Evolutionary conservation across 2,113 vertebrate genomes (phyloP), one percentile per base, ranked within the genome.

Genomic region (Plotosus lineatus): DNA sequence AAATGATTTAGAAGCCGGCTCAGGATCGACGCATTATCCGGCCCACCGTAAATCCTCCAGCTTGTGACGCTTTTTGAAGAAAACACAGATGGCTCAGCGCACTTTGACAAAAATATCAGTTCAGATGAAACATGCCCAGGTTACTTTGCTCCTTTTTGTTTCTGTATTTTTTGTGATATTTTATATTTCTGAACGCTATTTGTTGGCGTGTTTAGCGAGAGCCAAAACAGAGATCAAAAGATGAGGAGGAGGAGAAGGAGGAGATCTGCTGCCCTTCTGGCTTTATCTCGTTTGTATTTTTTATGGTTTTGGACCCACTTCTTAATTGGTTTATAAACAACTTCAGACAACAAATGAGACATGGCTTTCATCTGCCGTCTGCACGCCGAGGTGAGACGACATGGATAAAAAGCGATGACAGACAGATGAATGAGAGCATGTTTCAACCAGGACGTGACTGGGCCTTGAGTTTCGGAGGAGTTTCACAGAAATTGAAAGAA

Each of bases 191-290:
- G 17, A 28, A 89, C 89, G 87, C 92, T 91, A 93, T 93, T 92
- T 91, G 50, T 60, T 80, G 42, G 71, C 36, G 11, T 12, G 56
- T 17, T 65, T 50, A 42, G 44, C 5, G 42, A 60, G 15, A n/a
- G 56, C 46, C 31, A 17, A 23, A 48, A 10, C 46, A 38, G 44
- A 74, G 46, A 55, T 42, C 11, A 55, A 51, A 50, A n/a, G 72
- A 92, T 87, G 89, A 85, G 90, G 86, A 89, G 90, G 89, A 90
- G 91, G 72, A 92, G 87, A 89, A 85, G 90, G 86, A 89, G 90
- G 89, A 90, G 91, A 93, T 90, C 91, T 88, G 84, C 21, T 26
- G 53, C 28, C 28, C 63, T 28, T 42, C 3, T 31, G 46, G 31
- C 50, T 21, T 42, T 11, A 3, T 48, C 10, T 46, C 40, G 31